These are phyloP conservation scores for Enteromius trimaculatus DNA, from an alignment of 2,797 vertebrate genomes.

Conservation along the genomic window DNA sequence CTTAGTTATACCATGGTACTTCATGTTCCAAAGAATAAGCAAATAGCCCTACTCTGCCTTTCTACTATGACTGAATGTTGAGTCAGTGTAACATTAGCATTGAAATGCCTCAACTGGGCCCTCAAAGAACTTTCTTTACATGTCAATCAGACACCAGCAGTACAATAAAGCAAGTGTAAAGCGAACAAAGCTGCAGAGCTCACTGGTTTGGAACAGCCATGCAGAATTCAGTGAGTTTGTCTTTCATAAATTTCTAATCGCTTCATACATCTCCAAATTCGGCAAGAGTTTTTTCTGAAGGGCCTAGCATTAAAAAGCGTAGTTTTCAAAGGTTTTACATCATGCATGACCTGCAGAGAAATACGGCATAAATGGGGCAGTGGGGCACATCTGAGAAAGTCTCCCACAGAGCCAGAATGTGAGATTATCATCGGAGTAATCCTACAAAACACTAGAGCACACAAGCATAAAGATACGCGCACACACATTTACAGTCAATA, in stretches of 20 bases:
- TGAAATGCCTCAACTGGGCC: neutral
- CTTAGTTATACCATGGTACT: neutral
- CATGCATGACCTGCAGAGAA: conserved; percentile 22
- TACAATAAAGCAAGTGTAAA: conserved; percentile 3
- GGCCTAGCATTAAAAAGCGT: conserved; percentile 1
- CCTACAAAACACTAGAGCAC: conserved; percentile 28
- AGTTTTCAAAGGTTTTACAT: conserved; percentile 30
- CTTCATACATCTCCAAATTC: conserved; percentile 31
- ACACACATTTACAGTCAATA: conserved; percentile 13
- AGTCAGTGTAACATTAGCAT: conserved; percentile 15
- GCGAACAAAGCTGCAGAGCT: neutral
- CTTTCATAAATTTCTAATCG: conserved; percentile 32
- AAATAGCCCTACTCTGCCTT: neutral
- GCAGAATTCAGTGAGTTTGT: conserved; percentile 27
- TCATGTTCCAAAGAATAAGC: neutral
- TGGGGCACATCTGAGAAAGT: conserved; percentile 45
- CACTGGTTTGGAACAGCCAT: conserved; percentile 1
- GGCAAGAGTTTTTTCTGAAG: neutral
- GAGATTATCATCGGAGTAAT: conserved; percentile 34
- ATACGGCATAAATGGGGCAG: conserved; percentile 45
- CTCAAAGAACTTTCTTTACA: neutral
- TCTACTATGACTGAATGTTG: neutral
- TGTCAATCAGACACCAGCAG: conserved; percentile 12
- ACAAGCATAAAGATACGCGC: neutral
- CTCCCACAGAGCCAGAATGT: conserved; percentile 22